Evolutionary conservation across 2,113 vertebrate genomes (phyloP).

Genomic region (Pimephales promelas): DNA sequence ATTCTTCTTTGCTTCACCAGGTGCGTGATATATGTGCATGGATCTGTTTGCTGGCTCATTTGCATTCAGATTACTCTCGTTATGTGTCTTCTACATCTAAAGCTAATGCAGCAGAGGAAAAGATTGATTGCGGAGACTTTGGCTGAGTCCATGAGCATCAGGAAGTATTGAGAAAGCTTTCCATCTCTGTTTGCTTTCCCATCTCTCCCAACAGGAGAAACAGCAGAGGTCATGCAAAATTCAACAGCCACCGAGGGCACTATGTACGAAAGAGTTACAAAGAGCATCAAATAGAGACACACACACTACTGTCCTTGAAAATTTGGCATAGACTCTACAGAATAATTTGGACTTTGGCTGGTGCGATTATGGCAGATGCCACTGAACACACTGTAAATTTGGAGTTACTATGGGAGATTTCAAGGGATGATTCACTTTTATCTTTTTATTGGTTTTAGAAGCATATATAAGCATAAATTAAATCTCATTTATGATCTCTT

Average conservation of each 20-base stretch:
- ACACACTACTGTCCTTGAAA: slow-evolving; percentile 7
- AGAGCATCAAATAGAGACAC: slow-evolving; percentile 4
- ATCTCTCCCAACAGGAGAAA: slow-evolving; percentile 27
- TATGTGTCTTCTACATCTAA: slow-evolving; percentile 27
- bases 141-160: slow-evolving; percentile 45
- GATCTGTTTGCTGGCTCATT: slow-evolving; percentile 49
- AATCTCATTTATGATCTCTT: no score
- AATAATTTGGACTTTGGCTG: background rate
- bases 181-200: slow-evolving; percentile 51
- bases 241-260: slow-evolving; percentile 43
- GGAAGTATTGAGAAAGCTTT: slow-evolving; percentile 48
- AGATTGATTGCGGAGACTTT: slow-evolving; percentile 43
- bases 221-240: slow-evolving; percentile 52
- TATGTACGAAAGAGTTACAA: slow-evolving; percentile 2
- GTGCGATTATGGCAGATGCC: no score
- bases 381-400: background rate
- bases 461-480: no score
- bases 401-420: background rate
- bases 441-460: no score
- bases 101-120: slow-evolving; percentile 27
- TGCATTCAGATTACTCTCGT: slow-evolving; percentile 49
- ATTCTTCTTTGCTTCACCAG: background rate
- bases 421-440: no score
- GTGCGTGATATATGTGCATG: background rate
- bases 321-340: background rate